A percentile compares a stretch with the other conserved stretches of the same genome.
Evolutionary conservation across 1,140 invertebrate genomes (phyloP).

Genomic region (Diploscapter pachys): DNA sequence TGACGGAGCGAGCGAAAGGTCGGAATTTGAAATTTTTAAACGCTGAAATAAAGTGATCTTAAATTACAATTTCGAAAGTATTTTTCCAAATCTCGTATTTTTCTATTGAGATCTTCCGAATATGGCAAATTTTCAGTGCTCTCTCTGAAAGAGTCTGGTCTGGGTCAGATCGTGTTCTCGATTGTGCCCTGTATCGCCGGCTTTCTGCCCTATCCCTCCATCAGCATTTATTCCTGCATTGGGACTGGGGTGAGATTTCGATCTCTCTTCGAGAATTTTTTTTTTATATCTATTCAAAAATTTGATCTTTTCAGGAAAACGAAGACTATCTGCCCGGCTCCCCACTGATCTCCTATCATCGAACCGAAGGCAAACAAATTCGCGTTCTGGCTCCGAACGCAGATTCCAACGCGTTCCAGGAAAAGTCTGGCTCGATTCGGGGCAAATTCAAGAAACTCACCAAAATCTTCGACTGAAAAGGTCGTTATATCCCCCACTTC

Average conservation of each 20-base stretch:
- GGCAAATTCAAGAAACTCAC: constrained; percentile 20
- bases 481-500: constrained; percentile 5
- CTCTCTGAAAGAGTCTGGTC: constrained; percentile 48
- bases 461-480: constrained; percentile 45
- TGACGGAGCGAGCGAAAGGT: constrained; percentile 24
- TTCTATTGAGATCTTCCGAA: no score
- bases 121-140: neutral
- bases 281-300: constrained; percentile 8
- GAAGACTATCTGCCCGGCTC: constrained; percentile 17
- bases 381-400: constrained; percentile 45
- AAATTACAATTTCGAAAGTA: neutral
- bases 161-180: constrained; percentile 48
- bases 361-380: constrained; percentile 50
- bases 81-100: neutral
- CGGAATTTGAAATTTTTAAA: neutral
- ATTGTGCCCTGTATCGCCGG: constrained; percentile 51
- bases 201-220: constrained; percentile 51
- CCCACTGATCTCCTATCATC: constrained; percentile 43
- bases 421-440: no score
- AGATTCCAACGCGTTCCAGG: neutral
- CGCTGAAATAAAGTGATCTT: no score
- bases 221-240: constrained; percentile 44
- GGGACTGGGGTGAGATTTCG: neutral
- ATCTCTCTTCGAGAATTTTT: neutral
- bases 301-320: constrained; percentile 31